These are phyloP conservation scores for Protula sp. DNA, from an alignment of 2,888 invertebrate species.

Conservation along the genomic window DNA sequence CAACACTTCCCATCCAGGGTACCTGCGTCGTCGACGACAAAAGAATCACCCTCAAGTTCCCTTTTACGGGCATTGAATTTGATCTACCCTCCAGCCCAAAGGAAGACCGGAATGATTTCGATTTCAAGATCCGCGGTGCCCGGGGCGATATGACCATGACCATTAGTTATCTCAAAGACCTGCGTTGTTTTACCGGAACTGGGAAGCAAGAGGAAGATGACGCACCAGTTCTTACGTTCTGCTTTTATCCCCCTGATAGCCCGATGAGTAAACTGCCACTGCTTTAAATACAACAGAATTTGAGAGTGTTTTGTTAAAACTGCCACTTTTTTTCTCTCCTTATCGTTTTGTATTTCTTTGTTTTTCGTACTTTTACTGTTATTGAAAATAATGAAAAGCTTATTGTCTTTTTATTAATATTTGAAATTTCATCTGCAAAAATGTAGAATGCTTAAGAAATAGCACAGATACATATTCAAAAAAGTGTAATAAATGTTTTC, in stretches of 20 bases:
- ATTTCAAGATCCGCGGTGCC: conserved; percentile 26
- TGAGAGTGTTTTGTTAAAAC: no score
- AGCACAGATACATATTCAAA: no score
- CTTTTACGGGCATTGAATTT: conserved; percentile 27
- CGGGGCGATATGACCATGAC: conserved; percentile 25
- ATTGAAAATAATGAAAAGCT: no score
- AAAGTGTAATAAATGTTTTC: no score
- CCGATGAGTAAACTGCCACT: conserved; percentile 22
- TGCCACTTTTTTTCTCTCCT: no score
- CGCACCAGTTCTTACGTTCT: conserved; percentile 22
- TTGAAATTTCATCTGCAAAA: no score
- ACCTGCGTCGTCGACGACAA: conserved; percentile 23
- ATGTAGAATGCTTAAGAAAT: no score
- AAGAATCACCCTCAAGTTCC: conserved; percentile 25
- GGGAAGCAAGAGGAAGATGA: conserved; percentile 23
- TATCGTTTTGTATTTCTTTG: no score
- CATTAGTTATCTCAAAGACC: conserved; percentile 19
- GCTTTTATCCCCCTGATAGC: conserved; percentile 22
- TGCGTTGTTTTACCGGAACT: conserved; percentile 19
- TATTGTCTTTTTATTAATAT: no score
- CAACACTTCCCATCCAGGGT: conserved; percentile 23
- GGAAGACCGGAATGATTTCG: conserved; percentile 22
- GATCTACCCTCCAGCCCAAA: conserved; percentile 21
- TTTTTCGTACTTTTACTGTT: no score
- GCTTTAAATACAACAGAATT: conserved; percentile 9